phyloP scores from a whole-genome alignment of 2,888 invertebrate species.

The Callosobruchus maculatus region DNA sequence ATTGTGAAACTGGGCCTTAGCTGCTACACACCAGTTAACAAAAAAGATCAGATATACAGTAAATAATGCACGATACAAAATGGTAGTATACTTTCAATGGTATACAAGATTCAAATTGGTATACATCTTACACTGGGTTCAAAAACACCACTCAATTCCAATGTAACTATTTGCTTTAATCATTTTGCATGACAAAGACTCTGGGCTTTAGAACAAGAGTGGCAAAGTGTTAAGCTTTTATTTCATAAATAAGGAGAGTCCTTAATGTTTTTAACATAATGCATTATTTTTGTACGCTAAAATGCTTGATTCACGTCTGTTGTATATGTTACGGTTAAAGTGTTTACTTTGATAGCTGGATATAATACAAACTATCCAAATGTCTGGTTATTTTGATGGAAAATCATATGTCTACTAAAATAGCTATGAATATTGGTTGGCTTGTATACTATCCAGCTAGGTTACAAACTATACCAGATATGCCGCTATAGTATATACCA shows the following conservation, averaged over 20 bases:
- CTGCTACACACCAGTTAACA: constrained; percentile 3
- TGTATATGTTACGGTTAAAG: background rate
- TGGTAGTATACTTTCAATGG: constrained; percentile 13
- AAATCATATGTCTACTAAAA: too few relatives aligned
- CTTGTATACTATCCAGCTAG: too few relatives aligned
- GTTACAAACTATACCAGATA: too few relatives aligned
- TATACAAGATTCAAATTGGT: constrained; percentile 9
- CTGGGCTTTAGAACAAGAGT: background rate
- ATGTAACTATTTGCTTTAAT: too few relatives aligned
- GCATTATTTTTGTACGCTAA: background rate
- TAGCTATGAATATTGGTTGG: too few relatives aligned
- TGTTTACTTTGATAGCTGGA: too few relatives aligned
- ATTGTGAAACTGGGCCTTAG: too few relatives aligned
- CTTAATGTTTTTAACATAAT: background rate
- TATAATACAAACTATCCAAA: too few relatives aligned
- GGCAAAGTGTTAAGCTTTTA: background rate
- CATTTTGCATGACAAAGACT: too few relatives aligned
- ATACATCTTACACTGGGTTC: constrained; percentile 1
- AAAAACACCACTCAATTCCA: background rate
- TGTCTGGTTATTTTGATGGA: too few relatives aligned
- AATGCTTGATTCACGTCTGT: background rate
- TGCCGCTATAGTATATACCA: too few relatives aligned
- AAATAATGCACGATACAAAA: constrained; percentile 16
- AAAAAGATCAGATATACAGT: constrained; percentile 3
- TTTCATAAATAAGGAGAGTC: background rate